Base-by-base conservation (phyloP, 2,888 invertebrate genomes). In the Lucinisca nassula region DNA sequence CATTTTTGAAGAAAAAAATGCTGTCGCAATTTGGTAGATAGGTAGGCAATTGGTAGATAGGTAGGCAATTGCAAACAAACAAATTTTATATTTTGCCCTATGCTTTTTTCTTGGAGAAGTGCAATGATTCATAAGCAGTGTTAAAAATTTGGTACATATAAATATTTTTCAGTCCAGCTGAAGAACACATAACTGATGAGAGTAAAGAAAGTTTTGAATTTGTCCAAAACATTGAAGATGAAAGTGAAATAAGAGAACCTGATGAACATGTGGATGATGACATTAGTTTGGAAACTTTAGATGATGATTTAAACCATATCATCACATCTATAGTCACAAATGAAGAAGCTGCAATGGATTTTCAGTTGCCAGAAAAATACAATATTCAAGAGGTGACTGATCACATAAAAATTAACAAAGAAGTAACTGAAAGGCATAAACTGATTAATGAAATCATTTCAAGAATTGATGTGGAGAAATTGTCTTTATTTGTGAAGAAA, bases 291-390 rank as follows among this genome's bases (percentile, higher is more conserved):
- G 73, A 55, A 51, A 55, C 73, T 4, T 17, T 75, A 30, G 61
- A 67, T 30, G 75, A 61, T 82, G 75, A 75, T 0, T 61, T 76
- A 32, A 49, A 67, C 24, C 0, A 49, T 40, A 37, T 82, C 21
- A 67, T 58, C 17, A 1, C 58, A 21, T 55, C 58, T 3, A 74
- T 81, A 17, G 38, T 40, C 1, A 17, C 38, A n/a, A 14, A 30
- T 0, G 74, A 58, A 38, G 38, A 24, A 40, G 74, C 37, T 21
- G 61, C 58, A 10, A 27, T 58, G 37, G 32, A 81, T 40, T 67
- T 82, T 45, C 32, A 82, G 21, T 45, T 82, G 30, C 75, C 75
- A 8, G 75, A 82, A 27, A 35, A 49, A 45, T 82, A 45, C 0
- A 37, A 24, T 51, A 8, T 74, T 6, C 1, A 73, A 14, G 17